Conservation (phyloP, 2,888 invertebrate genomes). For the Tetrapedia diversipes region DNA sequence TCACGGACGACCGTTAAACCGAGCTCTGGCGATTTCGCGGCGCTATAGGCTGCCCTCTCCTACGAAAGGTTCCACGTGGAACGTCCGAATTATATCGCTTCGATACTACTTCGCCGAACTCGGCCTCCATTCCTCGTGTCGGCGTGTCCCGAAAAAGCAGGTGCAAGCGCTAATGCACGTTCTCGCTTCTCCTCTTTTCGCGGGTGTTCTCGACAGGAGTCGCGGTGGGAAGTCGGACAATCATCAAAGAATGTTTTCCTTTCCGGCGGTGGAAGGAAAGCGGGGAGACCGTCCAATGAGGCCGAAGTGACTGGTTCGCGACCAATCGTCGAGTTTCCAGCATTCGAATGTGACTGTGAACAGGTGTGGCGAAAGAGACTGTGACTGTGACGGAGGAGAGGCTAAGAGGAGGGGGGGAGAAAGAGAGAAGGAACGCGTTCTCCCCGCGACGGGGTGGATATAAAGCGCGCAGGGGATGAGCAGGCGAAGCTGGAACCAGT, state of each 20-base stretch:
- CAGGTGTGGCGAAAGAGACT: conserved; percentile 55
- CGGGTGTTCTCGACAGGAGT: background rate
- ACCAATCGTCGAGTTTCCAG: conserved; percentile 78
- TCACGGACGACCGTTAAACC: conserved; percentile 47
- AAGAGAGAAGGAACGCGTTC: background rate
- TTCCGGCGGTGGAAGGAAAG: conserved; percentile 46
- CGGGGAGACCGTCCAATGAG: conserved; percentile 69
- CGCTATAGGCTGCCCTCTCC: background rate
- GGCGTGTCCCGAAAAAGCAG: background rate
- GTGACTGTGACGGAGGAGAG: conserved; percentile 13
- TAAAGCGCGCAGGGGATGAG: conserved; percentile 54
- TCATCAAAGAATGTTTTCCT: conserved; percentile 26
- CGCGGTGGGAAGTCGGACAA: conserved; percentile 7
- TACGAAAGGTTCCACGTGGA: background rate
- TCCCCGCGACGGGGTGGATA: conserved; percentile 38
- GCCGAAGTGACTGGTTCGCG: conserved; percentile 51
- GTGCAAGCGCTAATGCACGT: background rate
- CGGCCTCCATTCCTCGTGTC: background rate
- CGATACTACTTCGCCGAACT: conserved; percentile 6
- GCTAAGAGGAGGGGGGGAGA: conserved; percentile 12
- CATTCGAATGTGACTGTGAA: conserved; percentile 76
- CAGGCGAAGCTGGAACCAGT: conserved; percentile 47
- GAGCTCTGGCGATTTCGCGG: conserved; percentile 28
- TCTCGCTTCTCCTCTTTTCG: conserved; percentile 30
- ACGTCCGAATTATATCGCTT: conserved; percentile 27